phyloP scores from a whole-genome alignment of 35 echinoderm and acorn worm genomes.

The Hemicentrotus pulcherrimus region DNA sequence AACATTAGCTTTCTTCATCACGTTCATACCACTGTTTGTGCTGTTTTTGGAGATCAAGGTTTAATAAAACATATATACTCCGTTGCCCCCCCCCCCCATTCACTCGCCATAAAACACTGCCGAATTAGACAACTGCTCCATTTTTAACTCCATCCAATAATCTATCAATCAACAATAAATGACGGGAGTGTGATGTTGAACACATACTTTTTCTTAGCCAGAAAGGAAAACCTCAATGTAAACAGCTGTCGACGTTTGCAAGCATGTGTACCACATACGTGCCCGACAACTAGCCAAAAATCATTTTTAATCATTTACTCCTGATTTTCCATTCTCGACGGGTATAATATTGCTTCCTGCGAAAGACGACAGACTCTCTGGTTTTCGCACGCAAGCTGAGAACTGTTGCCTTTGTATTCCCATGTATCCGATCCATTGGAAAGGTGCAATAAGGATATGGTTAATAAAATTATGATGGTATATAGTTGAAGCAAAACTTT shows the following conservation, averaged over 20 bases:
- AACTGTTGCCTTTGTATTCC: background rate
- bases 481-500: background rate
- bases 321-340: background rate
- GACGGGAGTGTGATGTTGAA: too few species aligned
- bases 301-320: background rate
- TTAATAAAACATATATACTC: too few species aligned
- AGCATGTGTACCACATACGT: background rate
- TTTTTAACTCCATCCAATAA: too few species aligned
- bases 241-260: background rate
- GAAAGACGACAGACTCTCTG: background rate
- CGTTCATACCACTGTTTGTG: too few species aligned
- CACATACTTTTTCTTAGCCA: too few species aligned
- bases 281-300: background rate
- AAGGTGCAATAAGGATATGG: background rate
- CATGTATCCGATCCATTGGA: background rate
- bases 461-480: slow-evolving; percentile 6
- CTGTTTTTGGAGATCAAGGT: too few species aligned
- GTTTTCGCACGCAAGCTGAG: background rate
- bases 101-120: too few species aligned
- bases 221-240: background rate
- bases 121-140: too few species aligned
- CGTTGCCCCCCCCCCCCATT: too few species aligned
- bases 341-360: background rate
- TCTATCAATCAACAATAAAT: too few species aligned
- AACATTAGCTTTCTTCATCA: too few species aligned